These are phyloP conservation scores for Sebastes dallii DNA, from an alignment of 2,797 vertebrate genomes.

Conservation along the genomic window DNA sequence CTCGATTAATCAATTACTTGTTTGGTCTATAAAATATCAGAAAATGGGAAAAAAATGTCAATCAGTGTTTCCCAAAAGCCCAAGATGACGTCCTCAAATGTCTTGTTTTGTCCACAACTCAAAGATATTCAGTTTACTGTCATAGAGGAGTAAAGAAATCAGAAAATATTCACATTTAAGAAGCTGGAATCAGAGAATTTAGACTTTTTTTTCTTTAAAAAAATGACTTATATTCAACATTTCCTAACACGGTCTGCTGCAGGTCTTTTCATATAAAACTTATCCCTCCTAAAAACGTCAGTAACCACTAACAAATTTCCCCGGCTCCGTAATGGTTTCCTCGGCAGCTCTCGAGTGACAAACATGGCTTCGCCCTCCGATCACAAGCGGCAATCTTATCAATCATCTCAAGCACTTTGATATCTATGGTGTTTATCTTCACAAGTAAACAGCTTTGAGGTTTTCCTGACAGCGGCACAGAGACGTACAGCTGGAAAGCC, in stretches of 20 bases:
- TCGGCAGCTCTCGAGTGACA: slow-evolving; percentile 7
- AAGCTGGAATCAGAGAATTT: fast-evolving
- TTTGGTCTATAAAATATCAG: no score
- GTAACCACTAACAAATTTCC: slow-evolving; percentile 17
- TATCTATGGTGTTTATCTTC: slow-evolving; percentile 56
- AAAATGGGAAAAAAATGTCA: no score
- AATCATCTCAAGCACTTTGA: slow-evolving; percentile 61
- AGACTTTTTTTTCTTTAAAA: no score
- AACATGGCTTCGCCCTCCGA: slow-evolving; percentile 21
- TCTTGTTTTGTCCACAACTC: no score
- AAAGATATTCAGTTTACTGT: no score
- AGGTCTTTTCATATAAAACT: slow-evolving; percentile 3
- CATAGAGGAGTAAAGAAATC: no score
- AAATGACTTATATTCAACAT: no score
- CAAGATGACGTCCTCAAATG: no score
- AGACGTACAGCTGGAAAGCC: slow-evolving; percentile 35
- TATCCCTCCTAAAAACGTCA: background rate
- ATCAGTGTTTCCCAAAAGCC: no score
- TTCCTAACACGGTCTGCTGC: background rate
- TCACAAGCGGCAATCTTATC: slow-evolving; percentile 57
- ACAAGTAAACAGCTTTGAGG: slow-evolving; percentile 61
- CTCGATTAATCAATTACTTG: no score
- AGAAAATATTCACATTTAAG: no score
- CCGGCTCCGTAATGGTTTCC: background rate
- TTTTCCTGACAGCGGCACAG: slow-evolving; percentile 32